Evolutionary conservation across 2,797 vertebrate genomes (phyloP).

Genomic region (Gymnopithys bicolor): DNA sequence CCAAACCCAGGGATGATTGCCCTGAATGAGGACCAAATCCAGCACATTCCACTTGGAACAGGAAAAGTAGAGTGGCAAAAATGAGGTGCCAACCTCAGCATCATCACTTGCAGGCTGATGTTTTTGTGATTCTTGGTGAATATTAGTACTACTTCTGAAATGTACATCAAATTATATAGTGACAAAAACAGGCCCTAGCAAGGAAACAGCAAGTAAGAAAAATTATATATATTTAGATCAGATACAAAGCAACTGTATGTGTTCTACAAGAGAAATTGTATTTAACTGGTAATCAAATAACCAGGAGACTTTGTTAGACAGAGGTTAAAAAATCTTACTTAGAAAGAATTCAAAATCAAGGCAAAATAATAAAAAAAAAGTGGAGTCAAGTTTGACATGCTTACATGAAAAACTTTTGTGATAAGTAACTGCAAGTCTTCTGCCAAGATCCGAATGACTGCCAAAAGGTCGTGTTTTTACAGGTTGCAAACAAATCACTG

Average conservation of each 20-base stretch:
- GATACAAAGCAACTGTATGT: not conserved
- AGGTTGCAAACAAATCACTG: not conserved
- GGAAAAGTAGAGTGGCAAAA: not conserved
- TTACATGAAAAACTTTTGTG: not conserved
- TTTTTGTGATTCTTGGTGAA: not conserved
- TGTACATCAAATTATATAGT: not conserved
- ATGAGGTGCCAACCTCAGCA: not conserved
- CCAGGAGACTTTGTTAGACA: not conserved
- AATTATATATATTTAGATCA: not conserved
- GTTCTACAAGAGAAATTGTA: not conserved
- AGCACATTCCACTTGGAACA: not conserved
- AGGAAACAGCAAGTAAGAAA: not conserved
- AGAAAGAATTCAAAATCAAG: slow-evolving; percentile 16
- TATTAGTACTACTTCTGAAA: not conserved
- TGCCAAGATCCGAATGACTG: not conserved
- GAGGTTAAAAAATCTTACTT: not conserved
- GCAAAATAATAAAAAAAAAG: not conserved
- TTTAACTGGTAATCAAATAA: slow-evolving; percentile 15
- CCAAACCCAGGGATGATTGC: not conserved
- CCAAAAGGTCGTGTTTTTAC: not conserved
- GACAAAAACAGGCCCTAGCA: not conserved
- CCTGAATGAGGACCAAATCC: not conserved
- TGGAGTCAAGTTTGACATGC: not conserved
- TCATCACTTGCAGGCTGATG: not conserved
- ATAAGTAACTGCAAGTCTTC: not conserved